Evolutionary conservation across 1,140 invertebrate genomes (phyloP).

Genomic region (Eubasilissa regina): DNA sequence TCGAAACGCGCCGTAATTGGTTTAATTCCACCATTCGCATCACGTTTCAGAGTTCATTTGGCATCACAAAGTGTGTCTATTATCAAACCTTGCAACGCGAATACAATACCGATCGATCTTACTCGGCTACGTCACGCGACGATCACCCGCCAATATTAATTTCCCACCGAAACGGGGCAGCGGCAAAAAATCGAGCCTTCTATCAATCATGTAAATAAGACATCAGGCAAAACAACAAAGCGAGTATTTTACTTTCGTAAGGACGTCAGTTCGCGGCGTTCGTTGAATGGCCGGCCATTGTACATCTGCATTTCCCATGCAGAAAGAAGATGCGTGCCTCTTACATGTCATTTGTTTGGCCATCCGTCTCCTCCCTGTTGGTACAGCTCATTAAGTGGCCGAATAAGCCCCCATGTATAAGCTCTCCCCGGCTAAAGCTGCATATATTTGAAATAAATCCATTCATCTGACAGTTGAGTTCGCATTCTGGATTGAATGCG

Average conservation of each 20-base stretch:
- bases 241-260: slow-evolving; percentile 24
- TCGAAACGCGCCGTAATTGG: no score
- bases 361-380: slow-evolving; percentile 29
- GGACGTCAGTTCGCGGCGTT: slow-evolving; percentile 9
- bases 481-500: slow-evolving; percentile 41
- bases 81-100: no score
- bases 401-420: slow-evolving; percentile 32
- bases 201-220: slow-evolving; percentile 35
- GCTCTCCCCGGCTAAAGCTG: slow-evolving; percentile 19
- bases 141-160: slow-evolving; percentile 16
- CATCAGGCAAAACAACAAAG: slow-evolving; percentile 40
- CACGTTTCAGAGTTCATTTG: no score
- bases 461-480: slow-evolving; percentile 48
- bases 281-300: slow-evolving; percentile 26
- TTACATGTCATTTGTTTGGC: slow-evolving; percentile 54
- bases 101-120: no score
- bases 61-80: no score
- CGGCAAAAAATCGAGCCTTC: slow-evolving; percentile 8
- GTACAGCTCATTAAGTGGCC: slow-evolving; percentile 54
- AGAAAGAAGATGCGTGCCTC: slow-evolving; percentile 32
- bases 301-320: slow-evolving; percentile 54
- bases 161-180: slow-evolving; percentile 16
- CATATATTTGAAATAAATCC: slow-evolving; percentile 59
- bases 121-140: not conserved
- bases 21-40: no score